phyloP scores from a whole-genome alignment of 1,140 invertebrate genomes.

The Zaprionus tsacasi region DNA sequence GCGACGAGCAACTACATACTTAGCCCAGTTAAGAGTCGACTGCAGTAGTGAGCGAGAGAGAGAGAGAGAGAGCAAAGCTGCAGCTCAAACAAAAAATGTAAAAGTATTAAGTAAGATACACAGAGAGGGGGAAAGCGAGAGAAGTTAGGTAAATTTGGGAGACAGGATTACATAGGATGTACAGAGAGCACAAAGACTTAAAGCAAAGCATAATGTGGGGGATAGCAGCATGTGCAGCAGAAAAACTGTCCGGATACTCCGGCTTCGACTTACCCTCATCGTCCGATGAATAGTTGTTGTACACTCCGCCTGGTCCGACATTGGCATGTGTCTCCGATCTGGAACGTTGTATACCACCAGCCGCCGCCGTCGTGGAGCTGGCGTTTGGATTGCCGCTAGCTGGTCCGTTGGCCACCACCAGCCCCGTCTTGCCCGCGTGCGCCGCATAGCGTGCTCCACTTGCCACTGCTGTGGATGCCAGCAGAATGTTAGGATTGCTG shows the following conservation, averaged over 20 bases:
- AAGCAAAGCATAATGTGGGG: slow-evolving; percentile 70
- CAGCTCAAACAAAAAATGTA: slow-evolving; percentile 52
- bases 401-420: slow-evolving; percentile 54
- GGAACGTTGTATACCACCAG: slow-evolving; percentile 77
- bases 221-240: slow-evolving; percentile 16
- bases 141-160: slow-evolving; percentile 32
- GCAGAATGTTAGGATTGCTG: slow-evolving; percentile 80
- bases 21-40: not conserved
- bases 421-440: slow-evolving; percentile 56
- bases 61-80: slow-evolving; percentile 47
- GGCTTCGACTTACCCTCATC: slow-evolving; percentile 90
- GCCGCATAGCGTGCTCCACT: slow-evolving; percentile 84
- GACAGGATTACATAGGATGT: slow-evolving; percentile 42
- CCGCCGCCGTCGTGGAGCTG: not conserved
- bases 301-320: slow-evolving; percentile 86
- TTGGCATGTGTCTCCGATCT: slow-evolving; percentile 85
- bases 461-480: slow-evolving; percentile 76
- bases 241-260: not conserved
- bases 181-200: slow-evolving; percentile 46
- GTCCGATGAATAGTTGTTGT: slow-evolving; percentile 93
- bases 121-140: slow-evolving; percentile 19
- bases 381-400: slow-evolving; percentile 49
- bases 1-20: slow-evolving; percentile 8
- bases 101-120: slow-evolving; percentile 49
- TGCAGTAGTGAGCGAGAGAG: not conserved